These are phyloP conservation scores for Semotilus atromaculatus DNA, from an alignment of 2,797 vertebrate species.

Conservation along the genomic window DNA sequence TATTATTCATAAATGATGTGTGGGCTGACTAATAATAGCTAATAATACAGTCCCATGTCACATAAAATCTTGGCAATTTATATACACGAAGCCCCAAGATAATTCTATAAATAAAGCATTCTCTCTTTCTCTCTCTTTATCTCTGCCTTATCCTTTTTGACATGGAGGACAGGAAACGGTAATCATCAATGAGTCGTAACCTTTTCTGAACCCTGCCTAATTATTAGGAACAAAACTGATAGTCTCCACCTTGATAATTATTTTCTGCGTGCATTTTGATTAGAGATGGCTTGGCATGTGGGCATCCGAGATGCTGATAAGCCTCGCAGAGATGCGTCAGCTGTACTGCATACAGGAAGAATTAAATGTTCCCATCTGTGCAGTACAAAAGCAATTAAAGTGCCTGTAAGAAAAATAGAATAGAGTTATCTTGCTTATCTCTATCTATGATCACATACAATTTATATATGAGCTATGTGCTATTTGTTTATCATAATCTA, in stretches of 20 bases:
- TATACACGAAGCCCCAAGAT: conserved; percentile 39
- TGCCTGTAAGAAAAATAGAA: conserved; percentile 32
- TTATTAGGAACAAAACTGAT: conserved; percentile 35
- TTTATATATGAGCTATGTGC: neutral
- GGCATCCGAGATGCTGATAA: conserved; percentile 20
- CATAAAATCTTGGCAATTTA: conserved; percentile 46
- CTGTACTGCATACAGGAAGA: conserved; percentile 53
- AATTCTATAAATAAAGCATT: conserved; percentile 44
- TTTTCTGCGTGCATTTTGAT: conserved; percentile 37
- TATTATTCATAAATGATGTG: conserved; percentile 48
- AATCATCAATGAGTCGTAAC: conserved; percentile 27
- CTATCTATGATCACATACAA: conserved; percentile 6
- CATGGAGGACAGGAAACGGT: conserved; percentile 14
- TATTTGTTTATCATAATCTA: neutral
- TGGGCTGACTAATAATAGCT: conserved; percentile 48
- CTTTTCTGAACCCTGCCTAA: conserved; percentile 36
- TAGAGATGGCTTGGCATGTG: conserved; percentile 32
- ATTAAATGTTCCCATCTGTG: conserved; percentile 62
- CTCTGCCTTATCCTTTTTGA: conserved; percentile 3
- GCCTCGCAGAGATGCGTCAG: conserved; percentile 52
- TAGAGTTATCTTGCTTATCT: conserved; percentile 58
- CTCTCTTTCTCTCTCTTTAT: conserved; percentile 17
- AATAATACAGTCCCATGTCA: conserved; percentile 46
- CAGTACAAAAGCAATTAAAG: conserved; percentile 56
- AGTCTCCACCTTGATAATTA: conserved; percentile 25